Base-by-base conservation (phyloP, 2,113 vertebrate genomes). In the Leptobrachium ailaonicum region DNA sequence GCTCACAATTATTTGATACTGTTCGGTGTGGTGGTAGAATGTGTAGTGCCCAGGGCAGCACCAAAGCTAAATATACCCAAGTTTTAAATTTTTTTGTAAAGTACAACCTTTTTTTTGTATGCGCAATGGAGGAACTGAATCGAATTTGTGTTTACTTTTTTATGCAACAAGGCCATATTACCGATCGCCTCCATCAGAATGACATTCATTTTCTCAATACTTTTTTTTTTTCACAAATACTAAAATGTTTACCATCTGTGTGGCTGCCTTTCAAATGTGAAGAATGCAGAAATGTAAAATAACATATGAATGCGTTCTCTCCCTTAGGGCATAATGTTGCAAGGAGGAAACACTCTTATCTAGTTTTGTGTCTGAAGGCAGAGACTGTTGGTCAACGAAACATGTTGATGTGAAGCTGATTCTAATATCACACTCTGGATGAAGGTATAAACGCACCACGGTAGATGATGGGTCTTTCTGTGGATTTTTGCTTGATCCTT, bases 251-350 rank as follows among this genome's bases (percentile, higher is more conserved):
- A 41, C 10, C n/a, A 45, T 42, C 44, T 8, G 11, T 54, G 66
- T 60, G 2, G 41, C 41, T 40, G 8, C 42, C 3, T 58, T 67
- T 63, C 66, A 76, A 41, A 53, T 41, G 32, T 76, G 7, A 77
- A 69, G 66, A 69, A 77, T 77, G 75, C 41, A 7, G 54, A 20
- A 54, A 56, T 54, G 58, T 42, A n/a, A 58, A 77, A 60, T 20
- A 60, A 60, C 8, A 12, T 12, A 60, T 60, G 9, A 14, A 12
- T 60, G n/a, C 56, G 20, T 45, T 60, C 2, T 58, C 20, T 44
- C 47, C 66, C 75, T 41, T 45, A 58, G 66, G 75, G 75, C 14
- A 77, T n/a, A 70, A 50, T 54, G 40, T 43, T 63, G 42, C 14
- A n/a, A 32, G 14, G 75, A 77, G 69, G 54, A 60, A 12, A 14